Evolutionary conservation across 2,797 vertebrate species (phyloP).

Genomic region (Nyctibius grandis): DNA sequence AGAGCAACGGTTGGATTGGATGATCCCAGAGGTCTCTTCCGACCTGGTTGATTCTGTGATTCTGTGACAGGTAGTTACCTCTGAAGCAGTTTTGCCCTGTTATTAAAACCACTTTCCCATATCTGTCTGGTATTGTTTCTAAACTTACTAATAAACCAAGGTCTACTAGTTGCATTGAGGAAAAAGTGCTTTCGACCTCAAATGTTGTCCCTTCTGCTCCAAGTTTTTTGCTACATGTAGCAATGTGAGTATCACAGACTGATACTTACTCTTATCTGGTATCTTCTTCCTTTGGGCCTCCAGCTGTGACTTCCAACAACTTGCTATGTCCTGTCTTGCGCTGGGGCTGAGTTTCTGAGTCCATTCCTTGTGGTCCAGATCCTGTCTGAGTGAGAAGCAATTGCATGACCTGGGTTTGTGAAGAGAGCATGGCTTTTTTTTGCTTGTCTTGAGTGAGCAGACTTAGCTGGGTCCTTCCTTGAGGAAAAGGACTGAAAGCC

Average conservation of each 20-base stretch:
- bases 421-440: neutral
- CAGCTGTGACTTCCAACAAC: neutral
- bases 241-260: neutral
- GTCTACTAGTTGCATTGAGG: neutral
- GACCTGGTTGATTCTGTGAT: too few relatives aligned
- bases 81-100: neutral
- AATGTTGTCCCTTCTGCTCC: fast-evolving
- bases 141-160: neutral
- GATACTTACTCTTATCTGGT: neutral
- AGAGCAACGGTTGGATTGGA: too few relatives aligned
- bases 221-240: neutral
- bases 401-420: neutral
- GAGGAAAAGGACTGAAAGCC: neutral
- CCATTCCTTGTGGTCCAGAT: neutral
- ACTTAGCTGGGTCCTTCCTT: neutral
- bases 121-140: neutral
- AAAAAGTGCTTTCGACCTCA: neutral
- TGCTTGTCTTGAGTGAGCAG: neutral
- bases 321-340: neutral
- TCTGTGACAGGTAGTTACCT: neutral
- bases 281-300: neutral
- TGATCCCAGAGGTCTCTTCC: too few relatives aligned
- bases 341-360: neutral
- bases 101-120: neutral
- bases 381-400: neutral